Evolutionary conservation across 2,797 vertebrate species (phyloP).

Genomic region (Emydoidea blandingii): DNA sequence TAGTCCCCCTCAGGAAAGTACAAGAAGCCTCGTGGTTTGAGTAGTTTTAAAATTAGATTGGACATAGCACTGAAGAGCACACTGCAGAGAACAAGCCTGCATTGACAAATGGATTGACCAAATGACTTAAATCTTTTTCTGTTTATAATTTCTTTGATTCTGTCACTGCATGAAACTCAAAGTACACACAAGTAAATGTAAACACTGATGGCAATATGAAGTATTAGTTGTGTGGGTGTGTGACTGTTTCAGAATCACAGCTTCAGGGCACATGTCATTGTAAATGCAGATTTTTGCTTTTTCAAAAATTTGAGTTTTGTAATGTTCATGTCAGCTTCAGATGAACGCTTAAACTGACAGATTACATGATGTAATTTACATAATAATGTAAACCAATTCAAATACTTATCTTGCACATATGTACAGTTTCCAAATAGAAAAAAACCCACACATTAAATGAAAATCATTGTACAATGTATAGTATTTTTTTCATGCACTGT

Average conservation of each 20-base stretch:
- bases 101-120: neutral
- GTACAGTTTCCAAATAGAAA: neutral
- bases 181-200: neutral
- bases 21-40: fast-evolving
- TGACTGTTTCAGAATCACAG: neutral
- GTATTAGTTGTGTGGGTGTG: neutral
- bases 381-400: neutral
- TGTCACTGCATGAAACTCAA: neutral
- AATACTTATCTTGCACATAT: neutral
- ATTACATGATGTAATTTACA: neutral
- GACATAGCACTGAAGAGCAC: fast-evolving
- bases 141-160: neutral
- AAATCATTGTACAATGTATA: neutral
- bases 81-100: neutral
- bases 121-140: neutral
- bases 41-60: fast-evolving
- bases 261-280: neutral
- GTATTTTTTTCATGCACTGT: neutral
- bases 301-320: neutral
- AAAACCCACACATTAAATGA: neutral
- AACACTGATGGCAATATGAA: fast-evolving
- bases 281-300: neutral
- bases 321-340: fast-evolving
- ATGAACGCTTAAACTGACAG: neutral
- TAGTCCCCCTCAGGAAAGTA: neutral